A percentile compares a stretch with the other conserved stretches of the same genome.
phyloP scores from a whole-genome alignment of 2,797 vertebrate species.

The Arctocebus calabarensis region DNA sequence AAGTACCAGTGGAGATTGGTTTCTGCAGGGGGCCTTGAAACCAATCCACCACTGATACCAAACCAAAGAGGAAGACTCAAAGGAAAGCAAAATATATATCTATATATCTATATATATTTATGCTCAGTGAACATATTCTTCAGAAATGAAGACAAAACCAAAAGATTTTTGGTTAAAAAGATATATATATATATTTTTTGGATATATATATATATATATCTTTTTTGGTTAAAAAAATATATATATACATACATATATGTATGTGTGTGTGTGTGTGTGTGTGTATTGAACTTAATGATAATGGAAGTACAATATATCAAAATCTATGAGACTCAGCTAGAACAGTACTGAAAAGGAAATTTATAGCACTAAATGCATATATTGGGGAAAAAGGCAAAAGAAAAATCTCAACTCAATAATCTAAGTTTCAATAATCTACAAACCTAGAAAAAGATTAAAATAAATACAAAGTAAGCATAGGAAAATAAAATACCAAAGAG shows the following conservation, averaged over 20 bases:
- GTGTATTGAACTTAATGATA: background rate
- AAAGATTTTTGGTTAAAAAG: too few relatives aligned
- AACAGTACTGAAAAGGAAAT: background rate
- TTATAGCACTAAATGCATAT: background rate
- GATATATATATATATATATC: too few relatives aligned
- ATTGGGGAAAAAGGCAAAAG: background rate
- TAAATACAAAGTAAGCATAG: background rate
- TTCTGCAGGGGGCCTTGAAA: background rate
- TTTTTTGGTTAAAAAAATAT: too few relatives aligned
- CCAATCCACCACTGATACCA: background rate
- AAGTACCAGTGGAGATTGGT: background rate
- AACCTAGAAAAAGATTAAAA: background rate
- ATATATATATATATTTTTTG: too few relatives aligned
- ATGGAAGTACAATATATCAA: background rate
- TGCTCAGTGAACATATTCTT: too few relatives aligned
- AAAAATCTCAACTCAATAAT: background rate
- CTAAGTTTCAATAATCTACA: background rate
- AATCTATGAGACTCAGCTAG: background rate
- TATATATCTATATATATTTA: background rate
- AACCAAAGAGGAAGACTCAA: background rate
- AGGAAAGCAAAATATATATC: background rate
- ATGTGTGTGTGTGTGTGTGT: too few relatives aligned
- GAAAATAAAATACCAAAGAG: background rate
- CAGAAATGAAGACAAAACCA: too few relatives aligned
- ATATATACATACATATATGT: background rate